phyloP scores from a whole-genome alignment of 2,888 invertebrate genomes.

The Heliconius ethilla region DNA sequence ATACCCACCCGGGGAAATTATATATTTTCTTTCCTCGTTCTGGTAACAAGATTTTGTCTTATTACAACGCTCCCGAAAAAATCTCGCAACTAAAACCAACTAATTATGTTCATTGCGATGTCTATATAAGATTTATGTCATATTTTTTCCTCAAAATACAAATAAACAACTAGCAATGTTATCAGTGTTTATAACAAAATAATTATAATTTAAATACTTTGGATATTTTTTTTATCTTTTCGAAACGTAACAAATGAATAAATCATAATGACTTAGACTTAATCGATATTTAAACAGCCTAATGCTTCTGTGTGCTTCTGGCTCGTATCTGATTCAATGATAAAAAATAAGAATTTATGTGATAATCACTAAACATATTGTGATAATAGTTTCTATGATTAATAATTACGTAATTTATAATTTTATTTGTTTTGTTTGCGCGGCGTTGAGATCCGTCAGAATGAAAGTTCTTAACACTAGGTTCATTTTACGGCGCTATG shows the following conservation, averaged over 20 bases:
- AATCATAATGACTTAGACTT: background rate
- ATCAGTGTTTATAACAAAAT: background rate
- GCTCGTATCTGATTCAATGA: background rate
- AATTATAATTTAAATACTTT: constrained; percentile 8
- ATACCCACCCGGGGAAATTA: no score
- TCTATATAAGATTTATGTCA: background rate
- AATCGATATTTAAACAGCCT: constrained; percentile 11
- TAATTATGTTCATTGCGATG: no score
- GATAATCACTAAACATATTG: background rate
- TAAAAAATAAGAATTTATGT: background rate
- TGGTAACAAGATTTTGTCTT: no score
- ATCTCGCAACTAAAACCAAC: no score
- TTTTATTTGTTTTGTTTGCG: background rate
- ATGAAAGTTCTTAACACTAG: background rate
- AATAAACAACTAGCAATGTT: background rate
- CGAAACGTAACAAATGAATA: constrained; percentile 11
- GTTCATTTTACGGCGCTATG: background rate
- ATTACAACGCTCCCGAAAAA: no score
- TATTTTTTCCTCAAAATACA: background rate
- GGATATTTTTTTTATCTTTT: constrained; percentile 6
- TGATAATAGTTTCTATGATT: background rate
- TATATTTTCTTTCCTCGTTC: no score
- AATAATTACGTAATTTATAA: background rate
- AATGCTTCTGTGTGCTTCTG: background rate
- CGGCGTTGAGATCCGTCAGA: background rate